Evolutionary conservation across 2,797 vertebrate species (phyloP).

Genomic region (Sebastes steindachneri): DNA sequence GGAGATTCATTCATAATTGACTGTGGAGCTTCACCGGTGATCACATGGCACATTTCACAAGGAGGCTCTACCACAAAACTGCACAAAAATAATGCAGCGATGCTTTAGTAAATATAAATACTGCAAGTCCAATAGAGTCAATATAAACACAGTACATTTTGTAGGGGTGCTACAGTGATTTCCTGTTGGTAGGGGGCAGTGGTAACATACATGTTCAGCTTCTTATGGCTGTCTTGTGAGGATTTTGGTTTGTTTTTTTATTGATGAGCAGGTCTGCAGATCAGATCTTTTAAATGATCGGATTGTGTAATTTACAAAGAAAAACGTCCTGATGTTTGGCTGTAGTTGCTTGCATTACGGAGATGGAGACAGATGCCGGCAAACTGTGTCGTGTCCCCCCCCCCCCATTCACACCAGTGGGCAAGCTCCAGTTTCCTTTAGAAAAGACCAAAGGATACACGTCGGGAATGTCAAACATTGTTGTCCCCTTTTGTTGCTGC

Average conservation of each 20-base stretch:
- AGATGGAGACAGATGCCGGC: not conserved
- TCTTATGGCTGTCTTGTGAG: not conserved
- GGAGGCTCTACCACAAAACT: not conserved
- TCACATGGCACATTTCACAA: not conserved
- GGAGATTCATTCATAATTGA: not conserved
- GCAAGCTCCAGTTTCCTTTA: constrained; percentile 44
- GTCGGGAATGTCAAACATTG: constrained; percentile 73
- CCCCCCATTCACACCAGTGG: constrained; percentile 28
- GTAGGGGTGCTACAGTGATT: constrained; percentile 47
- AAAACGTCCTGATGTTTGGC: not conserved
- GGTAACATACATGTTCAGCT: constrained; percentile 49
- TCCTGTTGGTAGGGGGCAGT: constrained; percentile 71
- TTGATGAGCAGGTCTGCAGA: not conserved
- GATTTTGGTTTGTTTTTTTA: not conserved
- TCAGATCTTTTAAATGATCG: not conserved
- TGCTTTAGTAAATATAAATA: not conserved
- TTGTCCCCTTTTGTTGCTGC: constrained; percentile 72
- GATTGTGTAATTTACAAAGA: not conserved
- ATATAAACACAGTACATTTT: constrained; percentile 12
- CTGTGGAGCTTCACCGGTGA: not conserved
- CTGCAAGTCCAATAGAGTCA: not conserved
- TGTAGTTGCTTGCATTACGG: not conserved
- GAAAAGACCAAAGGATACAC: constrained; percentile 66
- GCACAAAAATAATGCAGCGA: not conserved
- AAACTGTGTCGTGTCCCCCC: not conserved